Evolutionary conservation across 2,888 invertebrate genomes (phyloP), one percentile per base, ranked within the genome.

Genomic region (Netelia virgata): DNA sequence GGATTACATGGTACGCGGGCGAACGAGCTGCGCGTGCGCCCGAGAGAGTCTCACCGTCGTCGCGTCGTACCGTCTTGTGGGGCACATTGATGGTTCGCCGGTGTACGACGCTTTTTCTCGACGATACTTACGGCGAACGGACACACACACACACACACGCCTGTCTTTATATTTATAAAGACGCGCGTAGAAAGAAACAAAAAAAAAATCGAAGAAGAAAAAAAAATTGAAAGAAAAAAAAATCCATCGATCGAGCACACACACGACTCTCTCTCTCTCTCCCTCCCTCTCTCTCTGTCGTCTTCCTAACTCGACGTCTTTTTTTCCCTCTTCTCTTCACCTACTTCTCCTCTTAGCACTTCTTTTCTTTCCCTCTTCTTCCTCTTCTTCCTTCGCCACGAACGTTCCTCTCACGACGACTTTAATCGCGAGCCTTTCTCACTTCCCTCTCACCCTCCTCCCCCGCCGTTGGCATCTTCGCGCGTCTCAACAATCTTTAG

Each of bases 1-100:
- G 89, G 90, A 91, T 91, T 91, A 91, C 91, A 88, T 87, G 87
- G 85, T 85, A 74, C 78, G 83, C 84, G 72, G 82, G 85, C 83
- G 76, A 85, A 78, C 79, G 82, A 82, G 81, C 83, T 77, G 53
- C 59, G 14, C 6, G 14, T 47, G 47, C 14, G 18, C 28, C 28
- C 5, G 28, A 5, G 28, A 3, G 28, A 28, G 28, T 28, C 28
- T 28, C 28, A 28, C 28, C 28, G 28, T 28, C 28, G 5, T 5
- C 28, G 28, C 23, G 28, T 28, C 28, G 28, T 28, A 28, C 3
- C 28, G 10, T n/a, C n/a, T n/a, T 20, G 57, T 20, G 57, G 5
- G 18, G 57, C 28, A 28, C 28, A 5, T 28, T 28, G 28, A 28
- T 28, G 28, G 6, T 28, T 28, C 28, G 28, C 28, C 28, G 28